Evolutionary conservation across 2,113 vertebrate species (phyloP), one percentile per base, ranked within the genome.

Genomic region (Larimichthys polyactis): DNA sequence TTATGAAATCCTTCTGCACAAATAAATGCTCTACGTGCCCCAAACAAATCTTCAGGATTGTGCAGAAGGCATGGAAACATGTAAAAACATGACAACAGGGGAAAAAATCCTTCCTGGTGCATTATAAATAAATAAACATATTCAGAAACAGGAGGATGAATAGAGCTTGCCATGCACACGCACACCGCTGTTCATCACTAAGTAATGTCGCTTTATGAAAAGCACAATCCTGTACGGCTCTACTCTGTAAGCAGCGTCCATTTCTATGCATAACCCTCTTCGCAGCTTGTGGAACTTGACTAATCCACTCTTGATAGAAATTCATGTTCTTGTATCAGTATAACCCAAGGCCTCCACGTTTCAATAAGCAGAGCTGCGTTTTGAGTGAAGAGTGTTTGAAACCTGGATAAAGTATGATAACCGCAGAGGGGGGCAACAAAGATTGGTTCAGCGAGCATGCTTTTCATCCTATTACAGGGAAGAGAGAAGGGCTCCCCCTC

Each of bases 361-460:
- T 88, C 83, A 78, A 65, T 67, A 64, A 75, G 76, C 64, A 65
- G 77, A 2, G 40, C 68, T 24, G 55, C 22, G 6, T 71, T 76
- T 65, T 73, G 73, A 88, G 60, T 51, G 75, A 75, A 11, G 44
- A 73, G 64, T 49, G 44, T 86, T 86, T 79, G 59, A 87, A 89
- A 88, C 71, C 82, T 68, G 81, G 76, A 89, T 81, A 51, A 85
- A 84, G 82, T 86, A 64, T 43, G 84, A 89, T 81, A 81, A 90
- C 68, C 49, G 2, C 76, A 74, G 40, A 78, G 84, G 85, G 75
- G 83, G 81, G 81, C 68, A 77, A 74, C 79, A 84, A 43, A 79
- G 82, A 79, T 67, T 44, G 72, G 67, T 62, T 83, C 69, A 60
- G 83, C 57, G 19, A 73, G 74, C 27, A n/a, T 65, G 62, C 46